Evolutionary conservation across 1,140 invertebrate genomes (phyloP), one percentile per base, ranked within the genome.

Genomic region (Drosophila erecta): DNA sequence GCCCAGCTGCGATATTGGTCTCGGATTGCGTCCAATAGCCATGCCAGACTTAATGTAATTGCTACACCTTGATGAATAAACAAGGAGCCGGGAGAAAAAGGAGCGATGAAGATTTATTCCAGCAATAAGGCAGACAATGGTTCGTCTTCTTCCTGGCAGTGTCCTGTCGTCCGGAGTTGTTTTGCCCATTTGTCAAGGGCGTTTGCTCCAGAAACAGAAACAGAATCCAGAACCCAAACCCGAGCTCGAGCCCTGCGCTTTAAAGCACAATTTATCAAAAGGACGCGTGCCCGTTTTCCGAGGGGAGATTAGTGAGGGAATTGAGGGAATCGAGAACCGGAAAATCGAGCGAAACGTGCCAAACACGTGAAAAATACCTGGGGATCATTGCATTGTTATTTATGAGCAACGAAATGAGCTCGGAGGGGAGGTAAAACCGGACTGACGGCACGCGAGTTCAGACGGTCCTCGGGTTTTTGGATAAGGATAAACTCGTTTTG

Each of bases 361-460:
- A 94, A 93, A 64, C 96, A 97, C 86, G 96, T 98, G 5, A 97
- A 97, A 93, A 95, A 96, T 37, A 98, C 98, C 11, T 98, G 97
- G 97, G 97, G 95, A 90, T 79, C 86, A 66, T 64, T 76, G 78
- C 75, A 75, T 81, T 71, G 76, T 89, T 89, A 89, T 89, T 89
- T 89, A 90, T 89, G 84, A 84, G 76, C 84, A 89, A 76, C 84
- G 79, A 87, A 87, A 87, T 87, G 80, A 84, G 76, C 76, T 75
- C 64, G 58, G 65, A 83, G 66, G 67, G 64, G 65, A 67, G 62
- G 35, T 27, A 70, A 47, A 71, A 40, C 64, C 51, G 67, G 43
- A 57, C 65, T 70, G 47, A 64, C 72, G 72, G 71, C 72, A 75
- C 69, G 69, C 69, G 80, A 78, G 80, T 58, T 20, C 12, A 24